Percentiles rank a stretch among this genome's conserved stretches.
phyloP scores from a whole-genome alignment of 2,888 invertebrate genomes.

The Sympetrum striolatum region DNA sequence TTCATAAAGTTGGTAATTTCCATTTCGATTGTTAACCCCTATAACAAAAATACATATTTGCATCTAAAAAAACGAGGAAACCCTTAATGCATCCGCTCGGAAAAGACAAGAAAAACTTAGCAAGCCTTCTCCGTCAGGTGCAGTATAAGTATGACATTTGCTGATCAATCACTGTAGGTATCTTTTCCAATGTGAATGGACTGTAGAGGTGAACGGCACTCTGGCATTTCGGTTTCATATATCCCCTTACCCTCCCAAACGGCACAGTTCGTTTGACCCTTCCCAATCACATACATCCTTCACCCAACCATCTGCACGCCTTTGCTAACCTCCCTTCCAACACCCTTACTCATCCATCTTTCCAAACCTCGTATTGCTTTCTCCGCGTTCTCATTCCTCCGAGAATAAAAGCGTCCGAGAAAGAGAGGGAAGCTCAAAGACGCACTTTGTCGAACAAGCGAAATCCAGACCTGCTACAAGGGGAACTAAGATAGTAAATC shows the following conservation, averaged over 20 bases:
- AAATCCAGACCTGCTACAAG: background rate
- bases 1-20: too few relatives aligned
- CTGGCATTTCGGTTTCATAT: slow-evolving; percentile 21
- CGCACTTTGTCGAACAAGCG: background rate
- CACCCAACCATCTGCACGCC: slow-evolving; percentile 13
- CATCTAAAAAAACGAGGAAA: too few relatives aligned
- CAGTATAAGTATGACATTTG: background rate
- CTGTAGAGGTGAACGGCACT: background rate
- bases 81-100: too few relatives aligned
- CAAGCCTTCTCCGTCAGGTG: too few relatives aligned
- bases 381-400: background rate
- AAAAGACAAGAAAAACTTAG: too few relatives aligned
- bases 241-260: background rate
- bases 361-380: background rate
- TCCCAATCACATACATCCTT: slow-evolving; percentile 11
- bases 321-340: background rate
- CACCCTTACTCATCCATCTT: background rate
- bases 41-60: too few relatives aligned
- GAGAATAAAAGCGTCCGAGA: background rate
- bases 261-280: background rate
- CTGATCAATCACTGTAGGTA: background rate
- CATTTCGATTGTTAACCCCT: too few relatives aligned
- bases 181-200: background rate
- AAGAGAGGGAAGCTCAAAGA: background rate
- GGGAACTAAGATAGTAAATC: too few relatives aligned